phyloP scores from a whole-genome alignment of 1,140 invertebrate genomes.

The Caenorhabditis elegans region WBcel235 BX284602.5:1410501-1411000 shows the following conservation, averaged over 20 bases:
- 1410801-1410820: slow-evolving; percentile 80
- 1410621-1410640: slow-evolving; percentile 71
- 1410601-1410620: slow-evolving; percentile 82
- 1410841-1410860: slow-evolving; percentile 86
- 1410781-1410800: slow-evolving; percentile 76
- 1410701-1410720: slow-evolving; percentile 70
- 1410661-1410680: slow-evolving; percentile 84
- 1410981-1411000: slow-evolving; percentile 34
- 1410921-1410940: slow-evolving; percentile 77
- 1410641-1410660: slow-evolving; percentile 76
- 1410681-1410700: slow-evolving; percentile 88
- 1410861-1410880: slow-evolving; percentile 70
- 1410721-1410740: slow-evolving; percentile 31
- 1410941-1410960: slow-evolving; percentile 82
- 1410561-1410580: slow-evolving; percentile 82
- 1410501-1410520: background rate
- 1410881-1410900: background rate
- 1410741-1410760: slow-evolving; percentile 36
- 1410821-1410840: slow-evolving; percentile 88
- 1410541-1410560: slow-evolving; percentile 75
- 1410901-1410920: background rate
- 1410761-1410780: slow-evolving; percentile 34
- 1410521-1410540: slow-evolving; percentile 74
- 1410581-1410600: slow-evolving; percentile 79
- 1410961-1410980: slow-evolving; percentile 86